Base-by-base conservation (phyloP, 2,113 vertebrate genomes). In the Nannospalax galili region DNA sequence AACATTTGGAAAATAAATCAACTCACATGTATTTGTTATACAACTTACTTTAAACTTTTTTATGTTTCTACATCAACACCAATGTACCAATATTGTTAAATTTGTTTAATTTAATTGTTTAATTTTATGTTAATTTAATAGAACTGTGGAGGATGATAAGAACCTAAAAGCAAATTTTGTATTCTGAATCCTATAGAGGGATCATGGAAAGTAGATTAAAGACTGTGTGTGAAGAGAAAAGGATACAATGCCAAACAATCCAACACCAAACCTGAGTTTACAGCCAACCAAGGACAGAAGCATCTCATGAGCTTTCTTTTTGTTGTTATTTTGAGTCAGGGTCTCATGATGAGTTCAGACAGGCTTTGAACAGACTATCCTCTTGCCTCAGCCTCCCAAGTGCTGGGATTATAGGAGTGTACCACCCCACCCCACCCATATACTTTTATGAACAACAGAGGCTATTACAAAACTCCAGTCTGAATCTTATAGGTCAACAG, bases 1-100 rank as follows among this genome's bases (percentile, higher is more conserved):
- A 91, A 75, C 5, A 94, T 92, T 84, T 90, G 20, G 75, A 84
- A 95, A 93, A 95, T 11, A 64, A 80, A 58, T 3, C 32, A 84
- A 85, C 42, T 64, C 37, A 62, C 15, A 40, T 52, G 72, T 37
- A 42, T 52, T 58, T 74, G 75, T 78, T 35, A 19, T 26, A 42
- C 40, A 24, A 45, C 19, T 22, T 60, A 89, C 62, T 52, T 73
- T 35, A 88, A 92, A 88, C 15, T 88, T 37, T 62, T 73, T 24
- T 60, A 42, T 56, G 7, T 78, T 91, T 91, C n/a, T 32, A 48
- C 0, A 26, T 64, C 20, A 64, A 8, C 88, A 42, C 15, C 30
- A 73, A 86, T 64, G 79, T n/a, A 58, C 32, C 40, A 40, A 40
- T 74, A 19, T n/a, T 74, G 11, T 45, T 73, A 89, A 48, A 52